Evolutionary conservation across 2,113 vertebrate genomes (phyloP).

Genomic region (Thinocorus orbignyianus): DNA sequence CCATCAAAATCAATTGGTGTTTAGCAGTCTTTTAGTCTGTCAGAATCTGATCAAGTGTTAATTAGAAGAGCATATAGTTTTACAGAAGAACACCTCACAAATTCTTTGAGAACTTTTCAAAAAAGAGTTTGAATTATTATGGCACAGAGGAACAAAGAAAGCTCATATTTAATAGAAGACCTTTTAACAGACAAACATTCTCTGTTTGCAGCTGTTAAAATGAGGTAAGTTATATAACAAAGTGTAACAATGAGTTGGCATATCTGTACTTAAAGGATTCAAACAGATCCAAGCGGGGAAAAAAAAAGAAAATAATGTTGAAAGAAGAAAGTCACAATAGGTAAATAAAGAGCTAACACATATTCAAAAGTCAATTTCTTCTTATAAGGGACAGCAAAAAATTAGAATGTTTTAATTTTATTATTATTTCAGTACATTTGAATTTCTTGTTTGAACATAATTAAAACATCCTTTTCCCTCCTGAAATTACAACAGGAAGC

Average conservation of each 20-base stretch:
- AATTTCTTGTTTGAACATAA: background rate
- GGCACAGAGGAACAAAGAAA: background rate
- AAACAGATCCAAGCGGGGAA: background rate
- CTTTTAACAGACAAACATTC: background rate
- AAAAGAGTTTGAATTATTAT: background rate
- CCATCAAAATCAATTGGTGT: accelerated
- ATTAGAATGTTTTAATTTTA: background rate
- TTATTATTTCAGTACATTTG: background rate
- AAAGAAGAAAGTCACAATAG: background rate
- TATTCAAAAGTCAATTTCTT: background rate
- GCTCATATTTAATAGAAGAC: background rate
- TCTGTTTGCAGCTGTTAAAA: background rate
- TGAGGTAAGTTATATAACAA: background rate
- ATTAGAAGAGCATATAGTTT: background rate
- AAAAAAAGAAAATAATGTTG: background rate
- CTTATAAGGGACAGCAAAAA: background rate
- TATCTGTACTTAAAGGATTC: background rate
- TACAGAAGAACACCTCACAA: background rate
- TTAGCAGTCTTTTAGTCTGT: background rate
- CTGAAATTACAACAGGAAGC: background rate
- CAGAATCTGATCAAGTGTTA: background rate
- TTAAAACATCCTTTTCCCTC: background rate
- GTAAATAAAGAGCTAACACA: background rate
- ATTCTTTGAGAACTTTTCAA: background rate
- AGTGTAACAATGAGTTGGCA: background rate